A percentile compares a stretch with the other conserved stretches of the same genome.
These are phyloP conservation scores for Sphaerodactylus townsendi DNA, from an alignment of 2,113 vertebrate species.

Conservation along the genomic window DNA sequence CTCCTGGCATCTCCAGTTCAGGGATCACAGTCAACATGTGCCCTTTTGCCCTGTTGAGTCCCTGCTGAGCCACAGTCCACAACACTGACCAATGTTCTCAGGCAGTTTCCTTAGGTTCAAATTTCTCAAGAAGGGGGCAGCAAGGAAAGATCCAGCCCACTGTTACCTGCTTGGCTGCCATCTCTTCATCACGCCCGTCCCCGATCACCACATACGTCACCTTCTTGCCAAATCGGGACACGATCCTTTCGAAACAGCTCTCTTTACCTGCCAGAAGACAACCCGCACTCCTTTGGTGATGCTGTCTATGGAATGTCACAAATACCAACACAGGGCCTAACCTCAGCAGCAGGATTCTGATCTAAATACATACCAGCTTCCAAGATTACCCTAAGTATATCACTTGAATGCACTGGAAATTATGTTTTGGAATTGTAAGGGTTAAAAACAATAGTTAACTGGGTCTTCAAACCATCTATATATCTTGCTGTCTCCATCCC, in stretches of 20 bases:
- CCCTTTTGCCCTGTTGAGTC: no score
- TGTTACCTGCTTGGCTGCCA: conserved; percentile 95
- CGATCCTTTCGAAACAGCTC: conserved; percentile 96
- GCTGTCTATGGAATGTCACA: no score
- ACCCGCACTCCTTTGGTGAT: neutral
- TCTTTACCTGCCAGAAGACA: conserved; percentile 85
- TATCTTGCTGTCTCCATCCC: no score
- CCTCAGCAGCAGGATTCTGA: neutral
- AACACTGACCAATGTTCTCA: no score
- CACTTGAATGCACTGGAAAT: neutral
- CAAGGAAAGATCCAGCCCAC: neutral
- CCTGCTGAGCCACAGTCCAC: no score
- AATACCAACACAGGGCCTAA: no score
- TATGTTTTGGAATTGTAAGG: neutral
- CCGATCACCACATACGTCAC: conserved; percentile 98
- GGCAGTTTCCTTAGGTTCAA: no score
- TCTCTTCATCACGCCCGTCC: conserved; percentile 95
- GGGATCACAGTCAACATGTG: no score
- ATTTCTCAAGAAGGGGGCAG: neutral
- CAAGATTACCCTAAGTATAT: neutral
- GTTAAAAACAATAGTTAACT: no score
- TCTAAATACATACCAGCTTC: neutral
- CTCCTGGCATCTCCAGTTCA: no score
- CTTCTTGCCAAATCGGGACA: conserved; percentile 96
- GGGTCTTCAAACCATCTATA: no score